Percentiles rank a stretch among this genome's conserved stretches.
phyloP scores from a whole-genome alignment of 2,797 vertebrate species.

The Phrynocephalus vlangalii region DNA sequence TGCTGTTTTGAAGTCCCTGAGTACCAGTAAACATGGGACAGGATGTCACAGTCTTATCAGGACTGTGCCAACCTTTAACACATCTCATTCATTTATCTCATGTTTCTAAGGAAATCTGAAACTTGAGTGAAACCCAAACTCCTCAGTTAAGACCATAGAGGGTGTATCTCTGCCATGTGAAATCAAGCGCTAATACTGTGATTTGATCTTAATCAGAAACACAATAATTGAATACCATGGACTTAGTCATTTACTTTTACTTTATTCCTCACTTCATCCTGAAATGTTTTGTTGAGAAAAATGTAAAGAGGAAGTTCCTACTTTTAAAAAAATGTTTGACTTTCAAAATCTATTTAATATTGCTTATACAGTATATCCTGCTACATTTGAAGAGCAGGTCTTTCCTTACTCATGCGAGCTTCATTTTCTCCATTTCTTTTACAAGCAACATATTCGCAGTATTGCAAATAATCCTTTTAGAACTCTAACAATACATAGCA shows the following conservation, averaged over 20 bases:
- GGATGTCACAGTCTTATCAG: background rate
- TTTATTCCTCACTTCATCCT: constrained; percentile 47
- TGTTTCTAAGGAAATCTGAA: constrained; percentile 22
- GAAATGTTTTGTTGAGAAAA: constrained; percentile 33
- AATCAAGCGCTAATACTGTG: background rate
- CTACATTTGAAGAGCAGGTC: constrained; percentile 41
- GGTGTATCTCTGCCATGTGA: background rate
- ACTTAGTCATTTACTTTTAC: constrained; percentile 53
- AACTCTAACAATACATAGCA: constrained; percentile 37
- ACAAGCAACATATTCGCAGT: constrained; percentile 17
- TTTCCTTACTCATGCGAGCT: constrained; percentile 27
- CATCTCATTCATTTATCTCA: constrained; percentile 14
- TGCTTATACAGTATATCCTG: constrained; percentile 14
- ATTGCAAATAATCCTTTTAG: constrained; percentile 40
- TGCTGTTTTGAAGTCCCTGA: constrained; percentile 19
- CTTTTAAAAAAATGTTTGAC: constrained; percentile 8
- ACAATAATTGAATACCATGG: constrained; percentile 30
- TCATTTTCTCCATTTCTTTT: constrained; percentile 7
- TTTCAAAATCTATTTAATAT: constrained; percentile 47
- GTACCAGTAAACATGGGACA: constrained; percentile 38
- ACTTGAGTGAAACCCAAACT: constrained; percentile 16
- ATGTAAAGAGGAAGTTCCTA: constrained; percentile 22
- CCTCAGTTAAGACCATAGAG: background rate
- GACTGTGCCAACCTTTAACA: constrained; percentile 29
- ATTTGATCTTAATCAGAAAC: constrained; percentile 27